These are phyloP conservation scores for Drosophila limbata DNA, from an alignment of 2,888 invertebrate genomes.

Conservation along the genomic window DNA sequence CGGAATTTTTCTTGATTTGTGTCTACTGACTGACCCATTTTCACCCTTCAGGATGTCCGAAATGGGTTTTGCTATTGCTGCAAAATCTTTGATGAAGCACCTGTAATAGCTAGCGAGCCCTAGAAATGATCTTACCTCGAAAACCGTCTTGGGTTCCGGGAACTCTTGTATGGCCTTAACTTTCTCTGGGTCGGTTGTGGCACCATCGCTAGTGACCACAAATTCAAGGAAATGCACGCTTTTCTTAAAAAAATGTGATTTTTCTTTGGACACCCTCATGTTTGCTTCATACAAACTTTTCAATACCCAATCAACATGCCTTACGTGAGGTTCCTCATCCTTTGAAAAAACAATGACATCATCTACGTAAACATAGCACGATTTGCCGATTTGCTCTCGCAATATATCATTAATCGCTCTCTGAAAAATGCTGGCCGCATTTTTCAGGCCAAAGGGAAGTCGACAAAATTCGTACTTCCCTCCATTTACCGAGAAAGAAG, in stretches of 20 bases:
- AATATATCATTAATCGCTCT: conserved; percentile 1
- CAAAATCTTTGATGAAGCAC: background rate
- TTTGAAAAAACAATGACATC: conserved; percentile 1
- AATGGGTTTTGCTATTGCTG: background rate
- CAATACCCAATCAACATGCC: conserved; percentile 1
- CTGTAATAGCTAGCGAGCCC: background rate
- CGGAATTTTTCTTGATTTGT: conserved; percentile 1
- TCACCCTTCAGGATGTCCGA: background rate
- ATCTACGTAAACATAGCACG: background rate
- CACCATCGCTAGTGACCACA: background rate
- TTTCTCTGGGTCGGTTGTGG: no score
- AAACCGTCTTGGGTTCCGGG: no score
- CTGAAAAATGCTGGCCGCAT: background rate
- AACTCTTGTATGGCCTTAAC: no score
- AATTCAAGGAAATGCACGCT: background rate
- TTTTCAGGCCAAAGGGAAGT: background rate
- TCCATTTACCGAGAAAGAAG: background rate
- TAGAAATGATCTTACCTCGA: background rate
- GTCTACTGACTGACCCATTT: conserved; percentile 2
- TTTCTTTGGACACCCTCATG: background rate
- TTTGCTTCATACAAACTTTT: background rate
- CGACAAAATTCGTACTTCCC: no score
- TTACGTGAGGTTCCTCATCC: background rate
- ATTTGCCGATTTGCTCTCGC: background rate
- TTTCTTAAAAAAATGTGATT: background rate